These are phyloP conservation scores for Theodoxus fluviatilis DNA, from an alignment of 2,888 invertebrate genomes.

Conservation along the genomic window DNA sequence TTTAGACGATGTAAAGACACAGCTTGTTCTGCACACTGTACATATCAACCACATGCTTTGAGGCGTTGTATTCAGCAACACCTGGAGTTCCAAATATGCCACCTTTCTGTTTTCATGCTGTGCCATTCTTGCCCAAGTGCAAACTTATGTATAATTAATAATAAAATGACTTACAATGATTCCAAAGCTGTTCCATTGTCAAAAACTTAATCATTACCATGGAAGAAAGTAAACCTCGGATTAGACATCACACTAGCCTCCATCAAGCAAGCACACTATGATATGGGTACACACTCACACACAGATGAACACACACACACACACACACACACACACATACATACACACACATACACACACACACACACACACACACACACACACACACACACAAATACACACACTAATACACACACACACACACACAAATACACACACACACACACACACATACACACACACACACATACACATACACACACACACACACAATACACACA, in stretches of 20 bases:
- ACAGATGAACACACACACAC: conserved; percentile 7
- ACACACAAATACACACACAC: background rate
- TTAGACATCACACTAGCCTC: background rate
- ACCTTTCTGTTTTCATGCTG: no score
- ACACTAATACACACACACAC: background rate
- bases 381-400: conserved; percentile 10
- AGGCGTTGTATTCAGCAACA: no score
- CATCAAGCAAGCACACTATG: background rate
- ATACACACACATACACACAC: conserved; percentile 2
- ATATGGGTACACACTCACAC: background rate
- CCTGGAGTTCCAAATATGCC: no score
- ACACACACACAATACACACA: conserved; percentile 4
- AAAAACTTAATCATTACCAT: background rate
- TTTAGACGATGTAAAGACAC: no score
- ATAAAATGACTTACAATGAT: no score
- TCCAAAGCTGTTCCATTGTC: background rate
- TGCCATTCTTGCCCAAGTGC: no score
- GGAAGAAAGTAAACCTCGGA: background rate
- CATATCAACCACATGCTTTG: no score
- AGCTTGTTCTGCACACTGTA: no score
- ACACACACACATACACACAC: conserved; percentile 10
- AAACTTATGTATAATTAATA: no score
- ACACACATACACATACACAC: conserved; percentile 5
- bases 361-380: conserved; percentile 1
- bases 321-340: background rate